Evolutionary conservation across 2,888 invertebrate genomes (phyloP), one percentile per base, ranked within the genome.

Genomic region (Drosophila nr. medialis): DNA sequence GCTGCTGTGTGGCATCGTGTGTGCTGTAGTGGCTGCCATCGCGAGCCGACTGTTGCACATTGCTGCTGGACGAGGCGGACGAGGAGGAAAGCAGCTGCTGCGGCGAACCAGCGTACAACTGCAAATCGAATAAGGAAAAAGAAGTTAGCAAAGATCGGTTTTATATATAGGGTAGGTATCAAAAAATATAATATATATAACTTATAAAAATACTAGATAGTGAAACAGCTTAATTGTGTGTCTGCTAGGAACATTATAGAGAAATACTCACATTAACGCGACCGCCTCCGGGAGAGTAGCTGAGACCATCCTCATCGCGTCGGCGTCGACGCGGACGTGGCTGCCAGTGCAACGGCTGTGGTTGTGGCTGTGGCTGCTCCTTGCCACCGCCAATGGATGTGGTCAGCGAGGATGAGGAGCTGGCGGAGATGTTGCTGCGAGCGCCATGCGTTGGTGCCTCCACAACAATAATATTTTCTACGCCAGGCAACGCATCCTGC

Each of bases 241-340:
- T 7, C 7, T 29, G 29, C 29, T 29, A 29, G 29, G 15, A 15
- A 36, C 36, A 24, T 42, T 21, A 13, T 4, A 13, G 45, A 30
- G 21, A 56, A n/a, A 21, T 6, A 70, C 88, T 89, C 70, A 90
- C 89, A 66, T 85, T 87, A 40, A 91, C 78, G 60, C 91, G 89
- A 55, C 90, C 86, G 24, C 81, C 86, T 24, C 80, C 79, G 29
- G 87, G 92, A 48, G 92, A 90, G 64, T 93, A 93, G 64, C 92
- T 92, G 38, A 90, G 77, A 40, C 87, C 86, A 11, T 92, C 92
- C 2, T 92, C 92, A 61, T 92, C 92, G 27, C 92, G 91, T 45
- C 92, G 90, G 59, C 92, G 91, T 54, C 92, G 89, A 71, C 89
- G 91, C 55, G 83, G 83, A 21, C 92, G 88, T 21, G 90, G 62